phyloP scores from a whole-genome alignment of 1,140 invertebrate species.

The Carposina sasakii region DNA sequence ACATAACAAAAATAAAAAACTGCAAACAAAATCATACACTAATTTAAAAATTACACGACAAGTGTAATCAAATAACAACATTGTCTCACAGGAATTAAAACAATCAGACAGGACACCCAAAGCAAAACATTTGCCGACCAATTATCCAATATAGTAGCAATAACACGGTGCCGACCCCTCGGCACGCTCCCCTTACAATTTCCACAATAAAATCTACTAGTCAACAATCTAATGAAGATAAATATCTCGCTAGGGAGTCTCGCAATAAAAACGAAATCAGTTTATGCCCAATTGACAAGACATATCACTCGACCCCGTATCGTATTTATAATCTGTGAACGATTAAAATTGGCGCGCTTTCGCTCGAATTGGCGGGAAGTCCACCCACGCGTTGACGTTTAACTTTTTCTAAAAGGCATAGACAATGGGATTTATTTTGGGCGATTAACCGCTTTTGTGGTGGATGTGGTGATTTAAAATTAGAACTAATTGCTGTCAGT shows the following conservation, averaged over 20 bases:
- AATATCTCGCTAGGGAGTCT: constrained; percentile 59
- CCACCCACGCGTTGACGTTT: constrained; percentile 41
- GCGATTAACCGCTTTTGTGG: background rate
- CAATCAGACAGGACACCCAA: constrained; percentile 42
- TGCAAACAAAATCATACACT: no score
- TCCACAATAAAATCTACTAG: constrained; percentile 62
- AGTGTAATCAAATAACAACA: no score
- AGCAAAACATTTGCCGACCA: constrained; percentile 53
- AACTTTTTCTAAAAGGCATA: constrained; percentile 30
- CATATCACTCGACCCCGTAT: constrained; percentile 28
- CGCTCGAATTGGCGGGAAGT: constrained; percentile 35
- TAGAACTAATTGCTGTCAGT: background rate
- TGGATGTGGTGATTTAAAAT: background rate
- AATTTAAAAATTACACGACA: no score
- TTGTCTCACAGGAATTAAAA: constrained; percentile 40
- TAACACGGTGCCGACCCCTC: constrained; percentile 57
- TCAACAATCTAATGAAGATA: constrained; percentile 61
- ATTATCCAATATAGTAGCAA: constrained; percentile 60
- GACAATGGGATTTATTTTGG: constrained; percentile 26
- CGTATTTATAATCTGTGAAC: constrained; percentile 26
- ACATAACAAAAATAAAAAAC: no score
- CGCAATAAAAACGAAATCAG: constrained; percentile 64
- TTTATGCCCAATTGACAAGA: constrained; percentile 66
- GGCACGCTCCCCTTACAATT: constrained; percentile 51
- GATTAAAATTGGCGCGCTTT: constrained; percentile 50